Evolutionary conservation across 2,888 invertebrate species (phyloP).

Genomic region (Drosophila merina): DNA sequence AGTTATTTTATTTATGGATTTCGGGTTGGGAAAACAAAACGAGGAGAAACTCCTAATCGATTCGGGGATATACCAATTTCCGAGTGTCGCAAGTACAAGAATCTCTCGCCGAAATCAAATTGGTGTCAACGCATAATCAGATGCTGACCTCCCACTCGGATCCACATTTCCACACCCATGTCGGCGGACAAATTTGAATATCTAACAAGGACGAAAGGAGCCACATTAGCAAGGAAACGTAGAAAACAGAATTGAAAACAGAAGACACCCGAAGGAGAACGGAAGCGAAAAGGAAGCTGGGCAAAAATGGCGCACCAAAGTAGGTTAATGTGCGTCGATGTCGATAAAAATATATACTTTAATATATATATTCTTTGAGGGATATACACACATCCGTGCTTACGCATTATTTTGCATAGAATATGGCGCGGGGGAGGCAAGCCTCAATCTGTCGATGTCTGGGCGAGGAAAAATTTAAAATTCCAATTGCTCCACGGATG

Average conservation of each 20-base stretch:
- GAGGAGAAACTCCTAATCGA: background rate
- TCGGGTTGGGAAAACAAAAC: background rate
- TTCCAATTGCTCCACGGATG: conserved; percentile 66
- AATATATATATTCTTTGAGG: conserved; percentile 4
- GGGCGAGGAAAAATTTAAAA: conserved; percentile 65
- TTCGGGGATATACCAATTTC: conserved; percentile 1
- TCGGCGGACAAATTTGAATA: conserved; percentile 63
- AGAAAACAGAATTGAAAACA: conserved; percentile 10
- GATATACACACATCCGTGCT: background rate
- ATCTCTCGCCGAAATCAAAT: conserved; percentile 28
- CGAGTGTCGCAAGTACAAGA: conserved; percentile 12
- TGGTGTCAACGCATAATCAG: conserved; percentile 58
- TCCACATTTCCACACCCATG: conserved; percentile 15
- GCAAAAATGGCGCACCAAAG: conserved; percentile 67
- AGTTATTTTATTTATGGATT: conserved; percentile 1
- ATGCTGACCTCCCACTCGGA: conserved; percentile 41
- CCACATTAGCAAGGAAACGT: conserved; percentile 41
- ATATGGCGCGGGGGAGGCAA: background rate
- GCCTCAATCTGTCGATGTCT: conserved; percentile 54
- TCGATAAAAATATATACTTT: conserved; percentile 65
- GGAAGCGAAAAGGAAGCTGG: conserved; percentile 19
- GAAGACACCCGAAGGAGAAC: background rate
- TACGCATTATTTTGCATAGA: conserved; percentile 6
- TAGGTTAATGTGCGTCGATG: conserved; percentile 72
- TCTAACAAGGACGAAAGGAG: conserved; percentile 64